Base-by-base conservation (phyloP, 2,113 vertebrate species). In the Todiramphus saurophagus region DNA sequence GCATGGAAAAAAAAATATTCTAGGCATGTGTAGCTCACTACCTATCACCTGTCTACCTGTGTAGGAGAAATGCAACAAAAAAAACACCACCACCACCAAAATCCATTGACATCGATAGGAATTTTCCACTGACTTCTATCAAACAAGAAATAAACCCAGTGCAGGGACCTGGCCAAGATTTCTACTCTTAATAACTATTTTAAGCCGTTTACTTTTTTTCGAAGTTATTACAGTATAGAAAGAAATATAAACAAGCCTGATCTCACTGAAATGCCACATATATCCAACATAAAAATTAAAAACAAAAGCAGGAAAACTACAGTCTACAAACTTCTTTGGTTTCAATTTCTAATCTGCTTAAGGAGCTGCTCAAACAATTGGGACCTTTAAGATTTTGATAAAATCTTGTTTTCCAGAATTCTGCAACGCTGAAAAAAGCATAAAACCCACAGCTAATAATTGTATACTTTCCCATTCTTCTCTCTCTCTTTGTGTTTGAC, bases 41-140 rank as follows among this genome's bases (percentile, higher is more conserved):
- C 94, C 90, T 86, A 83, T 96, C 88, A 90, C 64, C 64, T 89
- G 88, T 95, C 92, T 92, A 90, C 72, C 51, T 53, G 51, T 10
- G 48, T 43, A 60, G 89, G 80, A 93, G 82, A 93, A 96, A 95
- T 69, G 79, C 39, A 95, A 37, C n/a, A 83, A 51, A 51, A 51
- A 24, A 51, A 51, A 25, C 21, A 24, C 24, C 24, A 87, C 13
- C 28, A 53, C 15, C 51, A 27, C 28, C 13, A 27, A 9, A 53
- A 14, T 9, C 64, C 64, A 72, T 16, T 95, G 90, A 93, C 83
- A 92, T 16, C 83, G 79, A 70, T 86, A 39, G 3, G 39, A 86
- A 63, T 75, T 93, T 96, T 87, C 83, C 58, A 87, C 23, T 78
- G 79, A 78, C 73, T 93, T 82, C 30, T 70, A 58, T 56, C 83